Percentiles rank a stretch among this genome's conserved stretches.
Evolutionary conservation across 2,113 vertebrate genomes (phyloP).

Genomic region (Maccullochella peelii): DNA sequence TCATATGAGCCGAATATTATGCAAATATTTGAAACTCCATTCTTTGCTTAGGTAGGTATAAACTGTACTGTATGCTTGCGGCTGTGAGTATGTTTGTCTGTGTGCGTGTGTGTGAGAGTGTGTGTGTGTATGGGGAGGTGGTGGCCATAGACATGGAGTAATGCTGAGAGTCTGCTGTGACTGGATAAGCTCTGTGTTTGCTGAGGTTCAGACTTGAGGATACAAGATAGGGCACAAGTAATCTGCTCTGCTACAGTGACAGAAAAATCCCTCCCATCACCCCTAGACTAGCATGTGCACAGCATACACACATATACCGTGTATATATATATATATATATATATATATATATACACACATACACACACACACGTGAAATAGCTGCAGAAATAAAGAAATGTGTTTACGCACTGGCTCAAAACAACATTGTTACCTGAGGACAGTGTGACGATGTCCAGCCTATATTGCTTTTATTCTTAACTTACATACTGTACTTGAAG

Average conservation of each 20-base stretch:
- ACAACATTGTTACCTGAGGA: background rate
- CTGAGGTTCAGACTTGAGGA: conserved; percentile 53
- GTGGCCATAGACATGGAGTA: conserved; percentile 30
- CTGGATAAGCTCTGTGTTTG: conserved; percentile 70
- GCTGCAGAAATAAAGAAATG: conserved; percentile 5
- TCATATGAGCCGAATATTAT: conserved; percentile 42
- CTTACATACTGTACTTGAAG: background rate
- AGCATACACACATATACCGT: conserved; percentile 4
- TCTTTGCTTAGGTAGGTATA: conserved; percentile 3
- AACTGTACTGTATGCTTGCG: background rate
- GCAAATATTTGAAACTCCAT: conserved; percentile 42
- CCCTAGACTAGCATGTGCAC: conserved; percentile 7
- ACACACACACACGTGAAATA: background rate
- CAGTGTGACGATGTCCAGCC: background rate
- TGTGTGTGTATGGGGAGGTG: conserved; percentile 1
- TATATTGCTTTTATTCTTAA: conserved; percentile 4
- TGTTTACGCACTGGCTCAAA: background rate
- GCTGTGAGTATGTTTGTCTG: background rate
- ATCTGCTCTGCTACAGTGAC: conserved; percentile 55
- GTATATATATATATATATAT: too few species aligned
- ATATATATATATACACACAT: too few species aligned
- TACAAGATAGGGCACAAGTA: conserved; percentile 55
- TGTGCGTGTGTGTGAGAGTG: conserved; percentile 10
- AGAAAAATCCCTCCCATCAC: conserved; percentile 43
- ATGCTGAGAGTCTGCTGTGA: conserved; percentile 48